Evolutionary conservation across 2,113 vertebrate species (phyloP), one percentile per base, ranked within the genome.

Genomic region (Macaca nemestrina): DNA sequence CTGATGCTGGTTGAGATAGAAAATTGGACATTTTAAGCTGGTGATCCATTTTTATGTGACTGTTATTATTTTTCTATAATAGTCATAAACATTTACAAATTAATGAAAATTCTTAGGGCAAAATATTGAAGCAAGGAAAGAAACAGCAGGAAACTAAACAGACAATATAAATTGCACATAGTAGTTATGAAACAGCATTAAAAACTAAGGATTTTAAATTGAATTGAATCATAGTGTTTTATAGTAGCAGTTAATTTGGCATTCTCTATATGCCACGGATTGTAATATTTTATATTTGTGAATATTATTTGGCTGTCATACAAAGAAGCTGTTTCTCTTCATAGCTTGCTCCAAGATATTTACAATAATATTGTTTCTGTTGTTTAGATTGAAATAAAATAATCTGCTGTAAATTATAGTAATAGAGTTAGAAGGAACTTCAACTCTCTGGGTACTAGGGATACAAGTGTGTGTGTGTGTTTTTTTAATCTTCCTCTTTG

Each of bases 161-260:
- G 96, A 84, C 57, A 86, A 85, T 96, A 97, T 96, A 93, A 97
- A 97, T 96, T 94, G 97, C 86, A 87, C 93, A 87, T 86, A 83
- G 95, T 95, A 98, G 90, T 95, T 97, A 94, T n/a, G 79, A 97
- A 96, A 97, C 61, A 95, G 45, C 88, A 84, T 96, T 98, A 95
- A 95, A 97, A 96, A 85, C 93, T 89, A 40, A 94, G 68, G 85
- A 88, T 95, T 97, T 96, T 96, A 95, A 95, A 96, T 96, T 86
- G 96, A 97, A 94, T 97, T 55, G 93, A 95, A 93, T 93, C 95
- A 93, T 76, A 91, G 80, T 87, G 82, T 97, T 97, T 98, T 97
- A 98, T 95, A 50, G 94, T 59, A 75, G 95, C 78, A 92, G 75
- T 96, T 98, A 98, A 97, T 98, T 95, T 96, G 96, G 35, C 61